Evolutionary conservation across 2,797 vertebrate species (phyloP), one percentile per base, ranked within the genome.

Genomic region (Dipus sagitta): DNA sequence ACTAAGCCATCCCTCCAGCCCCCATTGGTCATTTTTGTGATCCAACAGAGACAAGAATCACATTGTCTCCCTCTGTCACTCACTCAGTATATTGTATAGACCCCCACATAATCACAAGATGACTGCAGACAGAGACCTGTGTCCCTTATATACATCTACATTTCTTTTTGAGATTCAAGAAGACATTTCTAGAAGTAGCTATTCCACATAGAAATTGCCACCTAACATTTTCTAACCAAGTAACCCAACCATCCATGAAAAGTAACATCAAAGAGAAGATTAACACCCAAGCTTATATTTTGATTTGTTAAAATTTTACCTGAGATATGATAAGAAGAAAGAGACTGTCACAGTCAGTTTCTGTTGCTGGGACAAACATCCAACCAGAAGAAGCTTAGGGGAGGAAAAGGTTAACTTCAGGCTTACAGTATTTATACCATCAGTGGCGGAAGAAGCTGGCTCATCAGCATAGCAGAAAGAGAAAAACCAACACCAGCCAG

Each of bases 221-320:
- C 18, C 15, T 75, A 92, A 70, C 15, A n/a, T 65, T 94, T 47
- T 6, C n/a, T 68, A 80, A 93, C 76, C n/a, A 77, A 74, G 24
- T 83, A 84, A 58, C 74, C 8, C 28, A n/a, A 10, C 9, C 47
- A 80, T n/a, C 21, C 68, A 47, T 28, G 42, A 76, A 84, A 78
- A 74, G 65, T 28, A 74, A 76, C 20, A 32, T 11, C 30, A 30
- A 71, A 88, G n/a, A 42, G 7, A 76, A 68, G 14, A 12, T 8
- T 4, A 91, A 67, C 28, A 65, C 10, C 52, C 13, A 23, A 86
- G 42, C 21, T 42, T n/a, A 1, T 24, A 52, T 68, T 96, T 89
- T 71, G 34, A 30, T 72, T 72, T 62, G 52, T 75, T 88, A 88
- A 70, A 58, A 91, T 84, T 91, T 68, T 83, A 75, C 0, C 6